Base-by-base conservation (phyloP, 2,888 invertebrate species). In the Bugula neritina region DNA sequence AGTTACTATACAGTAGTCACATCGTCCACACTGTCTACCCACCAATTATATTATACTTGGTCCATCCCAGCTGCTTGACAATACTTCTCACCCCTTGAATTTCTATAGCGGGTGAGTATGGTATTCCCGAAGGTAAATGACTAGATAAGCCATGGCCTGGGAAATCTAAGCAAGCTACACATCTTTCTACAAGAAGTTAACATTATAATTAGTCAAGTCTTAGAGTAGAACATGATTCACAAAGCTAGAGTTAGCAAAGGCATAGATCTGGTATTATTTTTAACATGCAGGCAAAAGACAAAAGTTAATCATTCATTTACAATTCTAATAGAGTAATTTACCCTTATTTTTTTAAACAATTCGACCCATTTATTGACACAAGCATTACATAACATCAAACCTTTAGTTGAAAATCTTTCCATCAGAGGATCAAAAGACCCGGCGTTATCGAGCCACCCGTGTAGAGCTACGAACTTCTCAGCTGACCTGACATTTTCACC, bases 371-470 rank as follows among this genome's bases (percentile, higher is more conserved):
- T n/a, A n/a, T n/a, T n/a, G n/a, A n/a, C n/a, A n/a, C n/a, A n/a
- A n/a, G n/a, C n/a, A n/a, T n/a, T n/a, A n/a, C n/a, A n/a, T n/a
- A n/a, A n/a, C n/a, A n/a, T n/a, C 43, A 43, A 10, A 63, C 63
- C 63, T 29, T 25, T 13, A 5, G 2, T 31, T 29, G 17, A 10
- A 63, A 63, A 63, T 31, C 31, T 31, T 5, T 27, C 31, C 63
- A 63, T 25, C 63, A 63, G 63, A 2, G 63, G 31, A 31, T 63
- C 63, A n/a, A 63, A 63, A 13, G 63, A 29, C 27, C 63, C 63
- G 13, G 63, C 63, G n/a, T 63, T 63, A 27, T 63, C 63, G 2
- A 63, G 63, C 63, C 63, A 63, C 13, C 63, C 63, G 31, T 63
- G 63, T 2, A 63, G 5, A 29, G 31, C 63, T 13, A 63, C 31